phyloP scores from a whole-genome alignment of 2,888 invertebrate genomes.

The Melanostoma mellinum region DNA sequence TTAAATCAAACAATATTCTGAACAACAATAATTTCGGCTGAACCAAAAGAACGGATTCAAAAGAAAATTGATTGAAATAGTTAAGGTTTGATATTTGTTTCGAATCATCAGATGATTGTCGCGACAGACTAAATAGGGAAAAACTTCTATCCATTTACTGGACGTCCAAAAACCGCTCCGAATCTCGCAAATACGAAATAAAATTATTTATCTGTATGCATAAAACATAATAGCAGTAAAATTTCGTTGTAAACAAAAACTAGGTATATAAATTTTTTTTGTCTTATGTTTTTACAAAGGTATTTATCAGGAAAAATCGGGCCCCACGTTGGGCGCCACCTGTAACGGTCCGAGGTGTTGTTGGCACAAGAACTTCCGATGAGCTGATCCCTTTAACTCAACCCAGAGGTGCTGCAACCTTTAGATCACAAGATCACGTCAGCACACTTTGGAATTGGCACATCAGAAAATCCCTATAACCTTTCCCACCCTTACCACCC shows the following conservation, averaged over 20 bases:
- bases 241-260: neutral
- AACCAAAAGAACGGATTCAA: conserved; percentile 3
- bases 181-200: neutral
- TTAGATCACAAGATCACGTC: neutral
- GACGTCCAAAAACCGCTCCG: neutral
- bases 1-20: too few species aligned
- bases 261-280: neutral
- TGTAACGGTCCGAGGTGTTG: conserved; percentile 3
- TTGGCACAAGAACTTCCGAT: neutral
- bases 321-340: conserved; percentile 10
- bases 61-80: neutral
- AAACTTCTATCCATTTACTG: neutral
- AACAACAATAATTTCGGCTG: neutral
- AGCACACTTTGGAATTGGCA: neutral
- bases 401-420: too few species aligned
- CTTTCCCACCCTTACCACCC: conserved; percentile 1
- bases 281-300: neutral
- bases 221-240: neutral
- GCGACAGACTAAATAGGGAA: neutral
- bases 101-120: neutral
- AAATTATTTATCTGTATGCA: neutral
- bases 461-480: neutral
- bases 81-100: neutral
- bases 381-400: too few species aligned
- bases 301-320: neutral